Evolutionary conservation across 2,888 invertebrate species (phyloP).

Genomic region (Colletes collaris): DNA sequence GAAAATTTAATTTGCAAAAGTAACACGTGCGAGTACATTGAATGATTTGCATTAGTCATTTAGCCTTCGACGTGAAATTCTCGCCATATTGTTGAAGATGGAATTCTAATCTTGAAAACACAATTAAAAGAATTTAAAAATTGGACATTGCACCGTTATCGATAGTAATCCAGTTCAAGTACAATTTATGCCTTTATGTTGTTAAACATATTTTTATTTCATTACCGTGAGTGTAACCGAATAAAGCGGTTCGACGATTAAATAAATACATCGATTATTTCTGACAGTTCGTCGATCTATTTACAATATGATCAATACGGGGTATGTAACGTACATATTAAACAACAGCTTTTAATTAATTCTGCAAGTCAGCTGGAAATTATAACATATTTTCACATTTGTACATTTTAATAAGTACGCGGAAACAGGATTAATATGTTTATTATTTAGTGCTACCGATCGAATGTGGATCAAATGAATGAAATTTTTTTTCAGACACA

Average conservation of each 20-base stretch:
- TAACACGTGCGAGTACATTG: no score
- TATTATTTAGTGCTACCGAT: no score
- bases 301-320: slow-evolving; percentile 62
- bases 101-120: background rate
- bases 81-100: slow-evolving; percentile 35
- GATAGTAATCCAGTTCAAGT: background rate
- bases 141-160: slow-evolving; percentile 15
- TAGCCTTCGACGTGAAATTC: background rate
- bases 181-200: background rate
- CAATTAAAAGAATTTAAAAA: background rate
- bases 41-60: background rate
- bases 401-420: no score
- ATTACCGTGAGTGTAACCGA: background rate
- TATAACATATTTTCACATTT: no score
- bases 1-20: background rate
- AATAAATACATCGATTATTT: background rate
- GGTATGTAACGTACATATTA: slow-evolving; percentile 44
- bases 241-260: background rate
- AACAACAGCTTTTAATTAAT: background rate
- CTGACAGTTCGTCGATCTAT: slow-evolving; percentile 10
- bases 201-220: background rate
- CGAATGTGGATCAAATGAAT: no score
- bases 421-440: no score
- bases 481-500: no score
- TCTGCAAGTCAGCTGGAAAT: background rate